Conservation (phyloP, 2,888 invertebrate species). For the Neoitamus cyanurus region DNA sequence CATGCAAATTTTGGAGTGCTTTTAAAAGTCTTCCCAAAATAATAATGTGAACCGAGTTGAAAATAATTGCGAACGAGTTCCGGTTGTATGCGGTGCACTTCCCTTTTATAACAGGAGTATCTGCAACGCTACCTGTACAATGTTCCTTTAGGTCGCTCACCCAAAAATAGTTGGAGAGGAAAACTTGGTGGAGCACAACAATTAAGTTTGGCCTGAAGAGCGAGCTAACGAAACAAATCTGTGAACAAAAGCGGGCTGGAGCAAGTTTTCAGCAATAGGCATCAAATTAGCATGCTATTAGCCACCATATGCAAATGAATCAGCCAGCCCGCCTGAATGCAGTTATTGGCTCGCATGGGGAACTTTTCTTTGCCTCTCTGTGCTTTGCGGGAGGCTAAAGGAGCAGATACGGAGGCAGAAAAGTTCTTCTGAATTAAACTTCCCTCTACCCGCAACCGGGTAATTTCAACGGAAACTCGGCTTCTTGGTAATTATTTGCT, state of each 20-base stretch:
- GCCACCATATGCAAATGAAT: conserved; percentile 11
- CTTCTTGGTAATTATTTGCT: neutral
- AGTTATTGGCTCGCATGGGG: neutral
- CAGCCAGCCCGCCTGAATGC: neutral
- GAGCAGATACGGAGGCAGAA: neutral
- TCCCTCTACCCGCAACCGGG: neutral
- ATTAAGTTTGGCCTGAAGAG: neutral
- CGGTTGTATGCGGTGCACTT: neutral
- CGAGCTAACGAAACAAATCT: neutral
- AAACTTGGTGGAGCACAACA: neutral
- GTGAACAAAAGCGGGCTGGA: neutral
- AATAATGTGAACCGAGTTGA: neutral
- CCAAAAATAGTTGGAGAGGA: neutral
- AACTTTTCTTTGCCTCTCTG: neutral
- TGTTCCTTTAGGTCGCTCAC: neutral
- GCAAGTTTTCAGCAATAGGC: conserved; percentile 2
- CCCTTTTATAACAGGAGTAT: neutral
- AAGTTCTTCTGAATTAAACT: neutral
- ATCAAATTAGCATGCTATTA: conserved; percentile 10
- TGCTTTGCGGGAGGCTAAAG: neutral
- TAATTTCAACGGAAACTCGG: neutral
- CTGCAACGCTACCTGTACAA: neutral
- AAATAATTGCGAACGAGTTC: neutral
- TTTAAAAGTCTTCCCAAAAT: neutral
- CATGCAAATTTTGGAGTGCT: neutral